Base-by-base conservation (phyloP, 2,113 vertebrate genomes). In the Sturnus vulgaris region DNA sequence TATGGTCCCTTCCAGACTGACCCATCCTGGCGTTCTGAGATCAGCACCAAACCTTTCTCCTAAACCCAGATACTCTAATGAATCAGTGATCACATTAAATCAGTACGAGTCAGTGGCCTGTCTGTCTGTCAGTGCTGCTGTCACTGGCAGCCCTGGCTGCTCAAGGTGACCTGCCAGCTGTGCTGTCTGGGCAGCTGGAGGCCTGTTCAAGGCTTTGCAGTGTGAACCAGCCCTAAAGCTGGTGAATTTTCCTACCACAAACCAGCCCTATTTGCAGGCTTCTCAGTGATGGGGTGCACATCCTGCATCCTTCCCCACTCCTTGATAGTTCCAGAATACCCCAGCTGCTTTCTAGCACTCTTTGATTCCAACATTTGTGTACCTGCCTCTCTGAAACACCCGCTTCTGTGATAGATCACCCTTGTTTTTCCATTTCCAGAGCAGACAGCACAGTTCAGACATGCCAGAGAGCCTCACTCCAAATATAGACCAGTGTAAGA, bases 381-480 rank as follows among this genome's bases (percentile, higher is more conserved):
- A 88, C 92, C 85, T 95, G 52, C 23, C 28, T 40, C 33, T 77
- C 71, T 8, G 55, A 71, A 42, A 64, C 28, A 42, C 37, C 79
- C 31, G 0, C 15, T 80, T 19, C 75, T 77, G 60, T 64, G 90
- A 53, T 47, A 25, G 84, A 63, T 88, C 68, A 31, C 79, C 40
- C 68, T 73, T 63, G 63, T 52, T 91, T 90, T 92, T 73, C 64
- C 71, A 39, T 12, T 82, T 86, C 52, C 93, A 86, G 78, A 81
- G 88, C 82, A 91, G 93, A n/a, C 93, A 83, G 82, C 76, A 18
- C 44, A 42, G 81, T 64, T 94, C 90, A 92, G 72, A 52, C 84
- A 49, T 70, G 66, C 77, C 85, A 89, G 73, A 86, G 75, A 73
- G 70, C 89, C 87, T 91, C 59, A 0, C 55, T 87, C 88, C 92